Percentiles rank a stretch among this genome's conserved stretches.
phyloP scores from a whole-genome alignment of 1,140 invertebrate genomes.

The Trinorchestia longiramus region DNA sequence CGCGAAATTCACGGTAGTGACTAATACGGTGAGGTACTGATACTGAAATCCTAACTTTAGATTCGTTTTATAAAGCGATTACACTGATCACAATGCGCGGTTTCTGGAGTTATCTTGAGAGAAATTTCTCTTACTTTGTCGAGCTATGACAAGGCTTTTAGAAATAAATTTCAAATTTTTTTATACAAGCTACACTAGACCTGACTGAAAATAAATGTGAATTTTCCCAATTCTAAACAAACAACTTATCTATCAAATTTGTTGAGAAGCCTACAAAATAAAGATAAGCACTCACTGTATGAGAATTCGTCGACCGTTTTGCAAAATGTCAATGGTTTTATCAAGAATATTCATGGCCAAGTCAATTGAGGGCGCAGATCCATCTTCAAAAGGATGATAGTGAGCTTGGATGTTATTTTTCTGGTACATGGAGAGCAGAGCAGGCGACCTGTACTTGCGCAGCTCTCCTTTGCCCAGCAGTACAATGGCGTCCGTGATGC shows the following conservation, averaged over 20 bases:
- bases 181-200: too few species aligned
- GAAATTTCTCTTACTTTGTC: too few species aligned
- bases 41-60: too few species aligned
- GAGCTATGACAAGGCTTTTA: too few species aligned
- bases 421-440: conserved; percentile 59
- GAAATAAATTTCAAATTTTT: too few species aligned
- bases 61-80: too few species aligned
- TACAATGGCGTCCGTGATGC: conserved; percentile 60
- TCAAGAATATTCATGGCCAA: conserved; percentile 61
- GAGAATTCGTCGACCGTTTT: conserved; percentile 58
- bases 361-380: conserved; percentile 60
- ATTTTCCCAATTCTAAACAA: too few species aligned
- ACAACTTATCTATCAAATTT: not conserved
- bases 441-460: conserved; percentile 61
- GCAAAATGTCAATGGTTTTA: conserved; percentile 45
- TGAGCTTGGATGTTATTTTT: conserved; percentile 57
- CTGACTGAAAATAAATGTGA: too few species aligned
- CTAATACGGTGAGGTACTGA: too few species aligned
- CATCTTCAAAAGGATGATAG: conserved; percentile 60
- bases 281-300: conserved; percentile 58
- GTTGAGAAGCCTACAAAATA: not conserved
- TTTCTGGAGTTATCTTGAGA: too few species aligned
- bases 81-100: too few species aligned
- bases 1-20: too few species aligned
- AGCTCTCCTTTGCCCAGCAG: conserved; percentile 62